These are phyloP conservation scores for Columbina picui DNA, from an alignment of 2,113 vertebrate genomes.

Conservation along the genomic window DNA sequence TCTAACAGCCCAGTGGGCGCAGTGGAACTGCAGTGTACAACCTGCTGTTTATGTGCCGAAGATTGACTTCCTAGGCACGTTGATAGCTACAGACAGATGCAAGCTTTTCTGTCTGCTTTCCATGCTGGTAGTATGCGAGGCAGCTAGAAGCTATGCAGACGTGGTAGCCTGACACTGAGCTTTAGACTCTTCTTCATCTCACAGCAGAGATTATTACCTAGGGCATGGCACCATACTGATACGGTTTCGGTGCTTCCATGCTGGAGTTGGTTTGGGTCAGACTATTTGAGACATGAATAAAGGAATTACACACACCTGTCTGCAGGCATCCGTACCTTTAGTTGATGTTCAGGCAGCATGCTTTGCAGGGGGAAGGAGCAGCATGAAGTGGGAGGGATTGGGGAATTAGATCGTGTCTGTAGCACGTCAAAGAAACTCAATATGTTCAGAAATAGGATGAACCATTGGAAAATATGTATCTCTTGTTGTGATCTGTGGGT, in stretches of 20 bases:
- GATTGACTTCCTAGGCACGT: not conserved
- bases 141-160: slow-evolving; percentile 25
- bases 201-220: not conserved
- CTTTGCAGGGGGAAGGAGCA: not conserved
- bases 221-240: not conserved
- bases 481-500: slow-evolving; percentile 16
- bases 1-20: not conserved
- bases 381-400: not conserved
- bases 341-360: not conserved
- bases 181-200: not conserved
- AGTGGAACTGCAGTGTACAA: not conserved
- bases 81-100: slow-evolving; percentile 44
- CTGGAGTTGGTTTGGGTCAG: slow-evolving; percentile 5
- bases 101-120: not conserved
- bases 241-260: not conserved
- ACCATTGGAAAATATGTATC: not conserved
- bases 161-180: not conserved
- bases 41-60: not conserved
- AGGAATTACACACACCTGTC: not conserved
- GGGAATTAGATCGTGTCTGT: not conserved
- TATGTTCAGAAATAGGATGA: slow-evolving; percentile 24
- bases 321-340: not conserved
- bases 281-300: not conserved
- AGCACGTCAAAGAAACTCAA: not conserved
- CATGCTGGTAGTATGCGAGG: not conserved